Evolutionary conservation across 2,113 vertebrate genomes (phyloP), one percentile per base, ranked within the genome.

Genomic region (Myocastor coypus): DNA sequence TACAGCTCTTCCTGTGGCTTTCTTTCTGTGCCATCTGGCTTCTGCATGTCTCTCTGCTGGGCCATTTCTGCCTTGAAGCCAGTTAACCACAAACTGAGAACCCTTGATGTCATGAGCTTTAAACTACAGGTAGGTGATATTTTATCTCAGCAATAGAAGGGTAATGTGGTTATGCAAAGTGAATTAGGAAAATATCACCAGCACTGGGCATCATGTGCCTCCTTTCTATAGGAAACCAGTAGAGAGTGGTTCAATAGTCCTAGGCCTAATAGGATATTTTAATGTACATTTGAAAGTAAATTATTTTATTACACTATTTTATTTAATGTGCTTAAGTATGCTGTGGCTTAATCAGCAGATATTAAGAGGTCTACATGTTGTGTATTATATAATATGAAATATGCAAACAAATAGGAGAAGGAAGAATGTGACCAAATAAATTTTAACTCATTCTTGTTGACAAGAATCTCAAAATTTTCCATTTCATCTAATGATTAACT

Each of bases 401-500:
- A 82, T 78, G 2, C 1, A 82, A 40, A 42, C 77, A 71, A 87
- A 20, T 32, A 71, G 83, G 28, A 92, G 3, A 94, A 83, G 85
- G 91, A 91, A 46, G 73, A 98, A 97, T 46, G 66, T 96, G 97
- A 97, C 96, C 89, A 98, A 84, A 86, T 95, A 63, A 87, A 97
- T 89, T 50, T 42, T 96, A 97, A 80, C 96, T 55, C 92, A 80
- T 24, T 83, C 96, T 89, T 75, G 96, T 94, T 95, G 96, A 88
- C 61, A 92, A 94, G 96, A 97, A 92, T 83, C 93, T 94, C 94
- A 92, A 96, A 61, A 93, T 96, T 98, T 98, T 98, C 97, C 94
- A 96, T 87, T 98, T 94, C 96, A 92, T 96, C 93, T 96, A 89
- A 78, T 93, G 93, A 97, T 92, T 94, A 98, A 96, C 85, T 95